phyloP scores from a whole-genome alignment of 2,888 invertebrate species.

The Platerodrilus igneus region DNA sequence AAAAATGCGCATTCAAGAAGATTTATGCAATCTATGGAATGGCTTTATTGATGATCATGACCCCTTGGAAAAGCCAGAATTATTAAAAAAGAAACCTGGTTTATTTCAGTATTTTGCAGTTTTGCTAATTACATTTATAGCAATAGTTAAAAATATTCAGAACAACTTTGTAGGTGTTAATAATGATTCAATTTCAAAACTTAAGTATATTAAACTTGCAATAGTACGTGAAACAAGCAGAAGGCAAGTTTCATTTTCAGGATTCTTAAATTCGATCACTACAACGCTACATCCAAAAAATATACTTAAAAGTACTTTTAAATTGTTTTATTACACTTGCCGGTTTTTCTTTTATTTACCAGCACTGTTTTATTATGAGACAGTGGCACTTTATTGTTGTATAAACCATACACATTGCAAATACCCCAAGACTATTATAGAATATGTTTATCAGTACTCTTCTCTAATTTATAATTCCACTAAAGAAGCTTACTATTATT shows the following conservation, averaged over 20 bases:
- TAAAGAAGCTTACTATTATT: constrained; percentile 47
- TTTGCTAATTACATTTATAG: constrained; percentile 59
- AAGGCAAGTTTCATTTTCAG: constrained; percentile 35
- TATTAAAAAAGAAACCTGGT: constrained; percentile 57
- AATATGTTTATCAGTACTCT: constrained; percentile 45
- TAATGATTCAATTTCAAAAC: constrained; percentile 48
- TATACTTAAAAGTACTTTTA: constrained; percentile 39
- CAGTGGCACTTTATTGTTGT: constrained; percentile 45
- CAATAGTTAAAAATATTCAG: constrained; percentile 58
- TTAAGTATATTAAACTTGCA: constrained; percentile 47
- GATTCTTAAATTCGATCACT: constrained; percentile 43
- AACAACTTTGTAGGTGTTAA: constrained; percentile 51
- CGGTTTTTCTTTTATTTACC: constrained; percentile 41
- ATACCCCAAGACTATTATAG: constrained; percentile 42
- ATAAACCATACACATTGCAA: constrained; percentile 40
- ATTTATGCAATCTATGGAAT: constrained; percentile 72
- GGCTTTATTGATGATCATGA: constrained; percentile 75
- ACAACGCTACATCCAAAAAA: constrained; percentile 49
- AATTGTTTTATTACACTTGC: constrained; percentile 39
- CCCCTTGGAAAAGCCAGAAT: constrained; percentile 66
- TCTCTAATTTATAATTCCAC: constrained; percentile 47
- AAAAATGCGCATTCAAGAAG: constrained; percentile 62
- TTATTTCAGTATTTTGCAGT: constrained; percentile 60
- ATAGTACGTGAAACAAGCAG: constrained; percentile 37
- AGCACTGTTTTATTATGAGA: constrained; percentile 45